phyloP scores from a whole-genome alignment of 2,797 vertebrate species.

The Tangara arthus region DNA sequence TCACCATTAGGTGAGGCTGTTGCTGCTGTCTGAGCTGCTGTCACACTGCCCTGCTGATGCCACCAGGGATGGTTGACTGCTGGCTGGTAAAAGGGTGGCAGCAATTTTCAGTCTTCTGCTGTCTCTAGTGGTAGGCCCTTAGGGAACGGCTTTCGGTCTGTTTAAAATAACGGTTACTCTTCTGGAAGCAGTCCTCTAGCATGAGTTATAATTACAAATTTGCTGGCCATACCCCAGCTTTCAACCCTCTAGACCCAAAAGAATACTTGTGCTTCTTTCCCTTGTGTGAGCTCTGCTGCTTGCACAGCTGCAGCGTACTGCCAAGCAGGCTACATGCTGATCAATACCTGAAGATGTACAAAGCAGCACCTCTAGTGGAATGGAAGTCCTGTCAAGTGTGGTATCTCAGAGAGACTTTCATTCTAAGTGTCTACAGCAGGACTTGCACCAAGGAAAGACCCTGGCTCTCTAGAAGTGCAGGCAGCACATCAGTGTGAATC shows the following conservation, averaged over 20 bases:
- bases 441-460: background rate
- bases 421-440: background rate
- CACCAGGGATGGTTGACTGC: background rate
- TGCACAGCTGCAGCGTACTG: background rate
- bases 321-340: background rate
- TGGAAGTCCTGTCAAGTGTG: background rate
- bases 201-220: background rate
- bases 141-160: background rate
- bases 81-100: background rate
- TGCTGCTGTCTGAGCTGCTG: constrained; percentile 2
- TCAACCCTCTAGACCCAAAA: background rate
- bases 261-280: background rate
- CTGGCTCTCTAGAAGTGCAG: background rate
- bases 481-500: background rate
- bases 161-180: background rate
- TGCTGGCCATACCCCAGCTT: background rate
- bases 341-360: background rate
- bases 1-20: constrained; percentile 19
- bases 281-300: background rate
- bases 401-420: background rate
- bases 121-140: background rate
- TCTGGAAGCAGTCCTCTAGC: background rate
- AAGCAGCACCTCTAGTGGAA: background rate
- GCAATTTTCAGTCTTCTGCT: background rate
- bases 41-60: background rate